Evolutionary conservation across 2,113 vertebrate genomes (phyloP).

Genomic region (Marmota flaviventris): DNA sequence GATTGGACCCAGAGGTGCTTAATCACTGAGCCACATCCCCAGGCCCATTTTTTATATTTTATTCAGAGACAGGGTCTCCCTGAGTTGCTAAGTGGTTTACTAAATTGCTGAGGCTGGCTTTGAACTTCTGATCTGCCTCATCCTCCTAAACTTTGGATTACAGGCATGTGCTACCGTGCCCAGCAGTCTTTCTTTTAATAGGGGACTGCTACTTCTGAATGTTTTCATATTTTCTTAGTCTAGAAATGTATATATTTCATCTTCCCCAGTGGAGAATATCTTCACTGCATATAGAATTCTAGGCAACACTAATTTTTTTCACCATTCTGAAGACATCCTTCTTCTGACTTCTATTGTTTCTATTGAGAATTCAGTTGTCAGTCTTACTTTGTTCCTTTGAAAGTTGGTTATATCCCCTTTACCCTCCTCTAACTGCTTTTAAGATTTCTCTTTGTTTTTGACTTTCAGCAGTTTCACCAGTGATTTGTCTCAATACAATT

Average conservation of each 20-base stretch:
- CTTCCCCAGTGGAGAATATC: not conserved
- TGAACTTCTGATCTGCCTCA: not conserved
- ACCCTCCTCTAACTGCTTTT: not conserved
- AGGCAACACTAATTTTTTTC: not conserved
- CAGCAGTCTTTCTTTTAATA: not conserved
- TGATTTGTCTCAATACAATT: not conserved
- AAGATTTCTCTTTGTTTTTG: constrained; percentile 58
- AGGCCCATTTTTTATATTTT: no score
- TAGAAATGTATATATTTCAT: constrained; percentile 48
- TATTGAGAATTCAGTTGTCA: constrained; percentile 3
- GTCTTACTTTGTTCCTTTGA: not conserved
- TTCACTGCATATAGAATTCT: not conserved
- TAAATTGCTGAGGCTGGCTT: not conserved
- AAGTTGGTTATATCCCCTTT: not conserved
- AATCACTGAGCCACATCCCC: no score
- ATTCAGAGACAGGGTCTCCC: no score
- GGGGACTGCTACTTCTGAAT: not conserved
- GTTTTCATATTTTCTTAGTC: not conserved
- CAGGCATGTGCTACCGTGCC: not conserved
- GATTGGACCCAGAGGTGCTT: no score
- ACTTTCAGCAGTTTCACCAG: constrained; percentile 18
- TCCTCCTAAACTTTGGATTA: not conserved
- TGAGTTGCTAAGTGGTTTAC: not conserved
- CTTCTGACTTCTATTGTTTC: constrained; percentile 27
- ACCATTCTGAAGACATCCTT: not conserved